Conservation (phyloP, 2,888 invertebrate species). For the Limulus polyphemus region DNA sequence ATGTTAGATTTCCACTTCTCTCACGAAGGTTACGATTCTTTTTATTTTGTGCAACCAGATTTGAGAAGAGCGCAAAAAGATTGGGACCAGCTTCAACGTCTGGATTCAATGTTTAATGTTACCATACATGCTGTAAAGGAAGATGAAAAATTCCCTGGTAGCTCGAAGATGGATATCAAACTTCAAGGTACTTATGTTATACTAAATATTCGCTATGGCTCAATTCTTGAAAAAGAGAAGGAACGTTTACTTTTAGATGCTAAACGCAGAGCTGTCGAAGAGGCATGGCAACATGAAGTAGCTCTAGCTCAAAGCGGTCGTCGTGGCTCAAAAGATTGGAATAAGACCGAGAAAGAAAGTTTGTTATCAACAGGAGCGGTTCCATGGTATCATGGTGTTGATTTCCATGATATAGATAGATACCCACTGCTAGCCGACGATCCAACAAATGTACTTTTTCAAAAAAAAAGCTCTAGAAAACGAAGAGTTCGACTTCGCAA, state of each 20-base stretch:
- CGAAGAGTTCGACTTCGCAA: conserved; percentile 18
- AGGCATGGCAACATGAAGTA: conserved; percentile 88
- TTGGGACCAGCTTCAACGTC: conserved; percentile 70
- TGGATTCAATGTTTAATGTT: conserved; percentile 44
- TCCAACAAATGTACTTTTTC: conserved; percentile 83
- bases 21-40: conserved; percentile 56
- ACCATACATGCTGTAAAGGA: conserved; percentile 23
- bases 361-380: conserved; percentile 74
- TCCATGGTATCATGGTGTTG: conserved; percentile 81
- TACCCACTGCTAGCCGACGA: conserved; percentile 89
- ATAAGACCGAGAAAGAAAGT: conserved; percentile 82
- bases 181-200: conserved; percentile 85
- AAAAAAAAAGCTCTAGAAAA: conserved; percentile 36
- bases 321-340: conserved; percentile 57
- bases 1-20: conserved; percentile 60
- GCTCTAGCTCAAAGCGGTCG: conserved; percentile 46
- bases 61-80: conserved; percentile 75
- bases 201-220: conserved; percentile 84
- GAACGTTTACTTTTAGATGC: conserved; percentile 77
- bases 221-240: conserved; percentile 72
- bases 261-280: conserved; percentile 64
- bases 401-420: conserved; percentile 74
- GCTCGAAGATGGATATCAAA: conserved; percentile 49
- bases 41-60: conserved; percentile 76
- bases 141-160: conserved; percentile 13